phyloP scores from a whole-genome alignment of 2,113 vertebrate species.

The Corythaeola cristata region DNA sequence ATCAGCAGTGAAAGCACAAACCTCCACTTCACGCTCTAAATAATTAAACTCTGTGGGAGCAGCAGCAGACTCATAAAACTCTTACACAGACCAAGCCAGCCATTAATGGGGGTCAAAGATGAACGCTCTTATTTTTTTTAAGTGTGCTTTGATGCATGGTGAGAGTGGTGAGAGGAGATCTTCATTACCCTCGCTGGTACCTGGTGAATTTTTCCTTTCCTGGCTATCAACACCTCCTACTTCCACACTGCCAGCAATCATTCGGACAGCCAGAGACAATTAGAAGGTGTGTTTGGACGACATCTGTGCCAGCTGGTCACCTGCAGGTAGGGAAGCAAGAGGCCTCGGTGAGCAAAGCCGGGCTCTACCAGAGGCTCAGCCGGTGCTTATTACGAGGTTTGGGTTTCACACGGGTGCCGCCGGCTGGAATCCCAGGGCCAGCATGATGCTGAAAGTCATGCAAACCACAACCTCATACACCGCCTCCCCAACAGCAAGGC shows the following conservation, averaged over 20 bases:
- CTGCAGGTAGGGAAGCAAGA: neutral
- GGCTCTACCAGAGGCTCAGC: neutral
- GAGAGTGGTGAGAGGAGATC: slow-evolving; percentile 30
- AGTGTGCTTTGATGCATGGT: slow-evolving; percentile 42
- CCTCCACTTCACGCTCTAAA: slow-evolving; percentile 37
- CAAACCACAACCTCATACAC: neutral
- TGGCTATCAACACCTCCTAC: slow-evolving; percentile 39
- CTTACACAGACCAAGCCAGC: slow-evolving; percentile 45
- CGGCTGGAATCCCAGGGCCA: neutral
- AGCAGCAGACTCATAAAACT: slow-evolving; percentile 54
- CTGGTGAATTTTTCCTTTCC: slow-evolving; percentile 23
- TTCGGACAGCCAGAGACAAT: neutral
- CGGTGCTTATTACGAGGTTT: neutral
- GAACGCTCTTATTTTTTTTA: slow-evolving; percentile 14
- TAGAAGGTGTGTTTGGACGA: neutral
- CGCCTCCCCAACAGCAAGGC: neutral
- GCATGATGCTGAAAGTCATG: neutral
- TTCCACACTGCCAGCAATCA: neutral
- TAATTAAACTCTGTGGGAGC: slow-evolving; percentile 68
- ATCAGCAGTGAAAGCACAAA: slow-evolving; percentile 25
- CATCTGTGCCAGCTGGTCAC: neutral
- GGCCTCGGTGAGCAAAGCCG: neutral
- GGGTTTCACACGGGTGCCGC: neutral
- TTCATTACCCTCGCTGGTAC: slow-evolving; percentile 29
- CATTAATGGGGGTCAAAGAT: slow-evolving; percentile 67